Percentiles rank a stretch among this genome's conserved stretches.
Evolutionary conservation across 2,888 invertebrate species (phyloP).

Genomic region (Drosophila basisetae): DNA sequence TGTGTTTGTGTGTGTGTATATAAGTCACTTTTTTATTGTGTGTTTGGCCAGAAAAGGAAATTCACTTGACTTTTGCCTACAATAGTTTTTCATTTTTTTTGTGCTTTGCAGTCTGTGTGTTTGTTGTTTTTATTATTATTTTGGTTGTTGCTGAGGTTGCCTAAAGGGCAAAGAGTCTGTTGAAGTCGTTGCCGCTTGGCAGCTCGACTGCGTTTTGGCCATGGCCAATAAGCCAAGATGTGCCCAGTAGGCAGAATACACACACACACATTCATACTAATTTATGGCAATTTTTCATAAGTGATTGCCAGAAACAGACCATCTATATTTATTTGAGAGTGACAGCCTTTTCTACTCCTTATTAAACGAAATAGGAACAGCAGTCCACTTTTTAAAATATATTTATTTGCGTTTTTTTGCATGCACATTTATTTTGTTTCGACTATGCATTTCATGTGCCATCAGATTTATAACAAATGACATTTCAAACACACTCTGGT

Average conservation of each 20-base stretch:
- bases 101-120: constrained; percentile 7
- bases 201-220: constrained; percentile 61
- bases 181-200: constrained; percentile 72
- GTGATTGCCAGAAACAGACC: constrained; percentile 60
- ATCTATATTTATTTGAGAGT: constrained; percentile 49
- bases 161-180: constrained; percentile 55
- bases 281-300: constrained; percentile 73
- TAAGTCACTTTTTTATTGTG: constrained; percentile 31
- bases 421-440: not conserved
- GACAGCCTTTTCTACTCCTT: constrained; percentile 9
- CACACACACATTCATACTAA: constrained; percentile 41
- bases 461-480: constrained; percentile 1
- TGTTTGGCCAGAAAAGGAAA: constrained; percentile 61
- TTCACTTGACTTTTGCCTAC: constrained; percentile 79
- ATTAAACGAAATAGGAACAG: not conserved
- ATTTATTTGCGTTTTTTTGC: not conserved
- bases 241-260: constrained; percentile 54
- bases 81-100: constrained; percentile 48
- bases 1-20: constrained; percentile 24
- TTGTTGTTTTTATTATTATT: constrained; percentile 38
- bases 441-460: not conserved
- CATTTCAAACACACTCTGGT: not conserved
- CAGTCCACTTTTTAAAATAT: not conserved
- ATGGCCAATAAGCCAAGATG: constrained; percentile 53
- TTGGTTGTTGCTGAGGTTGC: constrained; percentile 41